Percentiles rank a stretch among this genome's conserved stretches.
Evolutionary conservation across 1,140 invertebrate species (phyloP).

Genomic region (Pogonognathellus flavescens): DNA sequence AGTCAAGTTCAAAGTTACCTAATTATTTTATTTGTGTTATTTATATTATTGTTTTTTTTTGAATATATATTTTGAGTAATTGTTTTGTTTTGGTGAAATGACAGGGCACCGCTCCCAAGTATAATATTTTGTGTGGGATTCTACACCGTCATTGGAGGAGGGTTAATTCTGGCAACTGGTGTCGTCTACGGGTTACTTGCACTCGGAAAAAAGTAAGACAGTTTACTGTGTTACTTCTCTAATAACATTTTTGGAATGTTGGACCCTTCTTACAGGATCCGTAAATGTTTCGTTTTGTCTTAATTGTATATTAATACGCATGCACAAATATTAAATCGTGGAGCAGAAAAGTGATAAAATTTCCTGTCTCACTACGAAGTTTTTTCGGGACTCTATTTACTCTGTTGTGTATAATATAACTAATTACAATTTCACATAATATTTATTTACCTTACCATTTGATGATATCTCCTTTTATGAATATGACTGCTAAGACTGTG

Average conservation of each 20-base stretch:
- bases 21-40: constrained; percentile 26
- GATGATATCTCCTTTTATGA: no score
- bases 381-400: no score
- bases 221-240: not conserved
- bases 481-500: no score
- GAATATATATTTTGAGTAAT: constrained; percentile 21
- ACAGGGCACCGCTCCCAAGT: constrained; percentile 82
- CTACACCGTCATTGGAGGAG: constrained; percentile 86
- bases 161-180: constrained; percentile 88
- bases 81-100: not conserved
- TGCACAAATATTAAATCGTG: no score
- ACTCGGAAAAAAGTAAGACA: constrained; percentile 87
- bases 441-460: no score
- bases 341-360: no score
- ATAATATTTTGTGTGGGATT: constrained; percentile 84
- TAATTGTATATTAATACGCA: not conserved
- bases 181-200: constrained; percentile 94
- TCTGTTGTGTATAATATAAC: no score
- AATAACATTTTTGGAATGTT: no score
- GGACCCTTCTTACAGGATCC: no score
- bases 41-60: not conserved
- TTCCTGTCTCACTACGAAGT: no score
- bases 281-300: not conserved
- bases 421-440: no score
- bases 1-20: constrained; percentile 71